Evolutionary conservation across 2,113 vertebrate species (phyloP).

Genomic region (Benitochromis conjunctus): DNA sequence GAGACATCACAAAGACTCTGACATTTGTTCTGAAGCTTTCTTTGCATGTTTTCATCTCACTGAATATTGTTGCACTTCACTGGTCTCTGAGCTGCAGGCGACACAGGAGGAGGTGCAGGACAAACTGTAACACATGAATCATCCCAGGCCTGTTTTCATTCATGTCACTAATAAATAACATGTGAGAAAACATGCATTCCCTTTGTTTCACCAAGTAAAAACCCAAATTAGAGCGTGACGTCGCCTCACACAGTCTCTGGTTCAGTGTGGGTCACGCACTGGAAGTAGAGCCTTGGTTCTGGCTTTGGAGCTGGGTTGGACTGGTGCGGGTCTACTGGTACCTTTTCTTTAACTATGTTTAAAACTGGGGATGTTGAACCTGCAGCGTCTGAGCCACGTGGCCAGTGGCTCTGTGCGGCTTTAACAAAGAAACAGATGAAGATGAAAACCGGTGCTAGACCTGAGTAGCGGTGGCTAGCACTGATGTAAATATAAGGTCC

Average conservation of each 20-base stretch:
- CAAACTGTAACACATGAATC: background rate
- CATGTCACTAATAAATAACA: background rate
- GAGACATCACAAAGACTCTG: background rate
- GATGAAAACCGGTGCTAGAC: background rate
- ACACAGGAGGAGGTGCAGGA: background rate
- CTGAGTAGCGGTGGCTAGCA: too few relatives aligned
- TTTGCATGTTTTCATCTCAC: background rate
- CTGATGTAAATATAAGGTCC: background rate
- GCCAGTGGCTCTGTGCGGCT: background rate
- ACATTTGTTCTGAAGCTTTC: too few relatives aligned
- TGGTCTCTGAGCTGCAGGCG: background rate
- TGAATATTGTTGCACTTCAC: background rate
- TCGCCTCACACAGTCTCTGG: background rate
- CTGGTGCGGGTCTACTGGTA: background rate
- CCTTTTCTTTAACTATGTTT: background rate
- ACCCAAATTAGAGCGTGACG: background rate
- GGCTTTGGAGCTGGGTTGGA: background rate
- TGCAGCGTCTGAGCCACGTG: background rate
- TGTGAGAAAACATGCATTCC: background rate
- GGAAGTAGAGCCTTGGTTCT: background rate
- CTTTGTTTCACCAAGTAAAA: background rate
- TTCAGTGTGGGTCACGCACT: rapidly evolving
- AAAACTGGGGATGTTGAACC: background rate
- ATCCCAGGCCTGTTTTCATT: background rate
- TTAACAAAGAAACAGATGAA: background rate